These are phyloP conservation scores for Sturnira hondurensis DNA, from an alignment of 2,113 vertebrate genomes.

Conservation along the genomic window DNA sequence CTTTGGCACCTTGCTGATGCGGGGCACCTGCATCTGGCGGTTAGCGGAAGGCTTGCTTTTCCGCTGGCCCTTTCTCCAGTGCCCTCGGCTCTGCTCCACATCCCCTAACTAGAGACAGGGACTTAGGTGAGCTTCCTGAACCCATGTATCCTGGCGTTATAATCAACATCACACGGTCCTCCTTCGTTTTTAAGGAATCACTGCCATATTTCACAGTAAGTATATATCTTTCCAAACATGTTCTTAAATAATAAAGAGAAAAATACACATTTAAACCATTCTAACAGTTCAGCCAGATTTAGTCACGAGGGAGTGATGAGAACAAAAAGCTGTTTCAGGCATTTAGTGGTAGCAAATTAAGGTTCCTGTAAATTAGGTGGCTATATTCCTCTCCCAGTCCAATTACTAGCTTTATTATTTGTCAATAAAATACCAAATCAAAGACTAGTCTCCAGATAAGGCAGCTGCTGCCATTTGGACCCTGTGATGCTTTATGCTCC, in stretches of 20 bases:
- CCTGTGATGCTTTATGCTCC: conserved; percentile 49
- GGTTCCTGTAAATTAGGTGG: conserved; percentile 77
- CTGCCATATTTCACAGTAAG: not conserved
- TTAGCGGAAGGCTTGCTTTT: conserved; percentile 72
- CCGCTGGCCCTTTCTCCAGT: not conserved
- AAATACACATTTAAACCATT: conserved; percentile 58
- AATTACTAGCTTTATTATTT: conserved; percentile 82
- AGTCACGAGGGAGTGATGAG: conserved; percentile 61
- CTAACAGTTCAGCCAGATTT: conserved; percentile 51
- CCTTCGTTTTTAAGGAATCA: not conserved
- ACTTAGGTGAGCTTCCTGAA: not conserved
- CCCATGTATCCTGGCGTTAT: not conserved
- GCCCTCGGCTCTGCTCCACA: not conserved
- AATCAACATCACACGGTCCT: not conserved
- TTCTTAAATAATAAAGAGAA: conserved; percentile 27
- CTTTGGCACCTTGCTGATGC: conserved; percentile 76
- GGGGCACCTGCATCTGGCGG: conserved; percentile 72
- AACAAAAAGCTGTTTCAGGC: conserved; percentile 74
- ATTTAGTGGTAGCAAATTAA: conserved; percentile 76
- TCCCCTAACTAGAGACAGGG: not conserved
- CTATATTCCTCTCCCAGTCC: conserved; percentile 71
- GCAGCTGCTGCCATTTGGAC: conserved; percentile 71
- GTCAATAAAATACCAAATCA: conserved; percentile 78
- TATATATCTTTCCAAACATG: not conserved
- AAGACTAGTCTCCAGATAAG: conserved; percentile 73